Base-by-base conservation (phyloP, 2,888 invertebrate species). In the Mesorhabditis spiculigera region DNA sequence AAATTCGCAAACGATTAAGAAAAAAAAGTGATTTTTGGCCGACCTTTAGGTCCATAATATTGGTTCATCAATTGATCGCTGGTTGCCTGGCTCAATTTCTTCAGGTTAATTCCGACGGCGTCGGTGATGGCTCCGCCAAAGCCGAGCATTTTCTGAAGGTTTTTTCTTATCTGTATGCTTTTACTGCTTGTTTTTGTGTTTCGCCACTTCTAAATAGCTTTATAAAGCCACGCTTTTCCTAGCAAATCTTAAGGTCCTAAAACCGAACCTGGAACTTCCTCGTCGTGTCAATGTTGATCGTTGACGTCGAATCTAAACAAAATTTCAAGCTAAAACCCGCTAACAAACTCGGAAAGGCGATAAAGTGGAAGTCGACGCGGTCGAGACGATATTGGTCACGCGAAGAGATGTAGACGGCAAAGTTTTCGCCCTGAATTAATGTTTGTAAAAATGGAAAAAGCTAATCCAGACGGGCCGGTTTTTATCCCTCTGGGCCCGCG, bases 51-150 rank as follows among this genome's bases (percentile, higher is more conserved):
- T 16, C 61, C 13, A 58, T 73, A 83, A 71, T 83, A 81, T 63
- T 78, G 74, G 42, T 75, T 50, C 58, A 84, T 71, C 58, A 84
- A 72, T 16, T 67, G 70, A 43, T 81, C 83, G 83, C 90, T 90
- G 3, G 89, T 83, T 3, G 78, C 83, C 50, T 87, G 84, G 0
- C 90, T 89, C 13, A 93, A 87, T n/a, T 88, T 89, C 5, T 88
- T 87, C 82, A 93, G 90, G 86, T 93, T 92, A 16, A 93, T 90
- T 0, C 91, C 91, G 4, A 90, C 88, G 6, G 89, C 86, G 83
- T 90, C 90, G 0, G 94, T 94, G 73, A 94, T 92, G 0, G 93
- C 92, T 0, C 93, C 94, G 0, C 94, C 94, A 68, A 79, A 79
- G 41, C 79, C 79, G 65, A 75, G 69, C 3, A 77, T 69, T 58